These are phyloP conservation scores for Stichopus chloronotus DNA, from an alignment of 35 echinoderm and acorn worm genomes.

Conservation along the genomic window DNA sequence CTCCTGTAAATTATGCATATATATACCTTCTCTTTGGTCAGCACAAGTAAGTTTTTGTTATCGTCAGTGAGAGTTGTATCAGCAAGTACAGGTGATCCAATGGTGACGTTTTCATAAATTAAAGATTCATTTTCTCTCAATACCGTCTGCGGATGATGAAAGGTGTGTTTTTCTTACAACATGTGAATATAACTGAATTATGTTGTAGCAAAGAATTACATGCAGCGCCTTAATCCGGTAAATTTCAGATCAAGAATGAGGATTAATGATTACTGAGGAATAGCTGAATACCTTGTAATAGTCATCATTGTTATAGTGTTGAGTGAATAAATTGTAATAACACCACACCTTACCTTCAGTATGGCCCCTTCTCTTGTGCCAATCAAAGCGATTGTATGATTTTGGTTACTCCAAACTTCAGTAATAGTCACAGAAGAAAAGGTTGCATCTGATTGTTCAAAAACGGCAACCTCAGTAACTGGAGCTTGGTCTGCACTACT, in stretches of 20 bases:
- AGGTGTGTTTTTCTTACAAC: too few species aligned
- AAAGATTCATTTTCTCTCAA: not conserved
- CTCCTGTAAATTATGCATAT: too few species aligned
- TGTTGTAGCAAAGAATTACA: too few species aligned
- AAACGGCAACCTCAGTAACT: not conserved
- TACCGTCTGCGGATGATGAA: too few species aligned
- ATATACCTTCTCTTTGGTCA: not conserved
- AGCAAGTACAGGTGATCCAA: not conserved
- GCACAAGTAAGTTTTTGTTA: not conserved
- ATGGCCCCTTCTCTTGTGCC: not conserved
- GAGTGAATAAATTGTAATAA: too few species aligned
- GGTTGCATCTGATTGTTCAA: not conserved
- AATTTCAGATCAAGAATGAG: too few species aligned
- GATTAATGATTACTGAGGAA: too few species aligned
- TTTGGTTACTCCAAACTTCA: not conserved
- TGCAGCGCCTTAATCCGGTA: too few species aligned
- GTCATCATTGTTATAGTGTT: too few species aligned
- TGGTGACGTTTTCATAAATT: not conserved
- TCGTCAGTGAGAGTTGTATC: not conserved
- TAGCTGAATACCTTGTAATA: too few species aligned
- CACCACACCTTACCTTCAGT: not conserved
- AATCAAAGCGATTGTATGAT: slow-evolving; percentile 1
- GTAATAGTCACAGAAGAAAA: not conserved
- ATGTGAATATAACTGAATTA: too few species aligned
- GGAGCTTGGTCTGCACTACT: not conserved